A percentile compares a stretch with the other conserved stretches of the same genome.
Evolutionary conservation across 1,140 invertebrate genomes (phyloP).

Genomic region (Brachionus angularis): DNA sequence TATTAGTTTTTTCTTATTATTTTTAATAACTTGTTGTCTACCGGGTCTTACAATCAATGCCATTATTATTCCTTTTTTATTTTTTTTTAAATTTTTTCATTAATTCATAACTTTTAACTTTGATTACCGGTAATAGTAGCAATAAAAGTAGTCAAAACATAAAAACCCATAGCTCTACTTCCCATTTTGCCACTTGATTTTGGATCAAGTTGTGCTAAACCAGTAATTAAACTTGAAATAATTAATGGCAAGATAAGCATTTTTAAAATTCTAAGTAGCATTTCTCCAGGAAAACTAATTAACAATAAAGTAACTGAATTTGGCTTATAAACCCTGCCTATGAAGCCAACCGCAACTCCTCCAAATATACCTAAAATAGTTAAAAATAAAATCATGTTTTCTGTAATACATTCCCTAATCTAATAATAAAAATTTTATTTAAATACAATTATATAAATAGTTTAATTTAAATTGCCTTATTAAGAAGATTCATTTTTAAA

Average conservation of each 20-base stretch:
- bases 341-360: slow-evolving; percentile 52
- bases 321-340: slow-evolving; percentile 46
- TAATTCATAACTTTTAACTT: too few relatives aligned
- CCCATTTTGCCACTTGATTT: slow-evolving; percentile 58
- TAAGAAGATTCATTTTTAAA: too few relatives aligned
- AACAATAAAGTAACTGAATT: background rate
- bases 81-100: too few relatives aligned
- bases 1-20: too few relatives aligned
- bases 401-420: slow-evolving; percentile 3
- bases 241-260: slow-evolving; percentile 61
- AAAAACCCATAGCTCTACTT: slow-evolving; percentile 58
- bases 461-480: too few relatives aligned
- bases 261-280: slow-evolving; percentile 61
- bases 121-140: slow-evolving; percentile 50
- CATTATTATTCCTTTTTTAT: background rate
- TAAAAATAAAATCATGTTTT: slow-evolving; percentile 48
- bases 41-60: slow-evolving; percentile 33
- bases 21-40: slow-evolving; percentile 1
- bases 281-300: slow-evolving; percentile 59
- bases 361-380: slow-evolving; percentile 54
- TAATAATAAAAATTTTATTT: too few relatives aligned
- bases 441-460: too few relatives aligned
- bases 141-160: slow-evolving; percentile 58
- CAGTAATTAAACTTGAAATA: slow-evolving; percentile 58
- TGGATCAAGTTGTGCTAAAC: slow-evolving; percentile 53